These are phyloP conservation scores for Jordanella pulchra DNA, from an alignment of 2,797 vertebrate species.

Conservation along the genomic window DNA sequence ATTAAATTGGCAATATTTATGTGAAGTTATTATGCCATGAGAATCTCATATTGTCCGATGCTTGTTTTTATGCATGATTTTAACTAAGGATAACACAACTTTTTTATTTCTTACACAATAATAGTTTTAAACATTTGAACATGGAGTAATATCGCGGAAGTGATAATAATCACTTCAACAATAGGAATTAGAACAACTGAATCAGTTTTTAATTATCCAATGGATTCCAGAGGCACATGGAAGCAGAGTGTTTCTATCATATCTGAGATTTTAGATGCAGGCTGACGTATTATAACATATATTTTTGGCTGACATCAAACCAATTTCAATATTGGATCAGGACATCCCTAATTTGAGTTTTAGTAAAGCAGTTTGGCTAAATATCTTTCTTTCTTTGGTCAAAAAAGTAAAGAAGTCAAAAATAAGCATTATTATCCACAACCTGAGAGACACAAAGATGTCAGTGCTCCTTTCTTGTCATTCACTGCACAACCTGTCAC, in stretches of 20 bases:
- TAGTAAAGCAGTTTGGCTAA: background rate
- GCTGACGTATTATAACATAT: background rate
- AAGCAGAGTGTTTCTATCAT: too few species aligned
- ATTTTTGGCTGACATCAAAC: too few species aligned
- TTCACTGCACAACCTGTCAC: constrained; percentile 85
- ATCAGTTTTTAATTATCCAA: too few species aligned
- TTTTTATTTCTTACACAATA: too few species aligned
- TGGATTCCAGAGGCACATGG: too few species aligned
- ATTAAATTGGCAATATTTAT: background rate
- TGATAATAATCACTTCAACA: too few species aligned
- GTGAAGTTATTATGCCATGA: background rate
- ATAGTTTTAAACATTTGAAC: too few species aligned
- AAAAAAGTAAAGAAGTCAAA: background rate
- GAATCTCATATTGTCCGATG: background rate
- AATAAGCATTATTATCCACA: constrained; percentile 46
- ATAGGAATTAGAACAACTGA: too few species aligned
- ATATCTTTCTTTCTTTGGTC: constrained; percentile 13
- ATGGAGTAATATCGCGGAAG: too few species aligned
- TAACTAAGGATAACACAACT: background rate
- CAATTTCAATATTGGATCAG: too few species aligned
- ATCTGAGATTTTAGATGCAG: background rate
- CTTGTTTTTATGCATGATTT: background rate
- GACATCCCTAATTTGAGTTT: too few species aligned
- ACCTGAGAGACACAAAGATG: constrained; percentile 54
- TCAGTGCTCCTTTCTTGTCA: constrained; percentile 73